Base-by-base conservation (phyloP, 2,113 vertebrate species). In the Podocnemis expansa region DNA sequence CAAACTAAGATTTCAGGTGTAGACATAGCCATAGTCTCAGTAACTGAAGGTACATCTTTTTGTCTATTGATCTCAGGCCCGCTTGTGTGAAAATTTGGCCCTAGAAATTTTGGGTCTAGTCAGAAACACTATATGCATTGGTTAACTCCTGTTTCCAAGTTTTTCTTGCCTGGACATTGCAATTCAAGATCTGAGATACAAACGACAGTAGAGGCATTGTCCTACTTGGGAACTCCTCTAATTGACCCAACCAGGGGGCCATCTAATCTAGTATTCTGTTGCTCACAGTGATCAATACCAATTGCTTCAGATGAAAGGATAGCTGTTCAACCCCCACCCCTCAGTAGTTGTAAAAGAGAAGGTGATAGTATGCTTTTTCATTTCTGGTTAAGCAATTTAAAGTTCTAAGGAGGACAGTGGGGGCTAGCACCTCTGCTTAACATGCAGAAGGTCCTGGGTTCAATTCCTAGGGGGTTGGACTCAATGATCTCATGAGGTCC, bases 311-410 rank as follows among this genome's bases (percentile, higher is more conserved):
- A 63, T 60, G 24, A 84, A 91, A 2, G 4, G 29, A 1, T 4
- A 79, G 60, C 5, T 4, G 10, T 51, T 14, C 13, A 11, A 4
- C 51, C 34, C 22, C 60, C 13, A 43, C 29, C 85, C 6, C 7
- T 51, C 21, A 2, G 4, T 4, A 52, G 1, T 2, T 29, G 17
- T 79, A 58, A 88, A 91, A 70, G 12, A 56, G 1, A 90, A 87
- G 43, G 21, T 0, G 0, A 1, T 45, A 0, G 8, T 5, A 3
- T 80, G 60, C 2, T 60, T 90, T 88, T 56, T 29, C 78, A 73
- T 8, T 17, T 63, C 60, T 31, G 34, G 34, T 11, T 34, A 34
- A 63, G 29, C 31, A 31, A 63, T 63, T 63, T 63, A 34, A 34
- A 63, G 14, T 63, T 63, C 60, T 34, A 63, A 17, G 60, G 17